Conservation (phyloP, 2,113 vertebrate genomes). For the Cinclus mexicanus region DNA sequence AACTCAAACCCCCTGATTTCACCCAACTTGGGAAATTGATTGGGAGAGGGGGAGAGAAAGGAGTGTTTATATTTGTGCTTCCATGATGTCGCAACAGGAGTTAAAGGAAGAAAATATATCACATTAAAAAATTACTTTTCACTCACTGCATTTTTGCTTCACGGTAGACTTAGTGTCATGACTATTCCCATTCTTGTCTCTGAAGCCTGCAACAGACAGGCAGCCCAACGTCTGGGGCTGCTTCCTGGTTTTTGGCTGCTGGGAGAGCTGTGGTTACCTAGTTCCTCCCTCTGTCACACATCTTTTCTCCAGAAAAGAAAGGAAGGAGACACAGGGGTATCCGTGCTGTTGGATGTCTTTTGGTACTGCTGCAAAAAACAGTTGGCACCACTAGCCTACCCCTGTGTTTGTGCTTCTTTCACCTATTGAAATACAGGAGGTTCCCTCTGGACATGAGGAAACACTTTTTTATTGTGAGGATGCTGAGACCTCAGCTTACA, state of each 20-base stretch:
- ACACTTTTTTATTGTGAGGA: neutral
- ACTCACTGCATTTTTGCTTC: neutral
- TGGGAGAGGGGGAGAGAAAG: neutral
- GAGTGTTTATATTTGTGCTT: neutral
- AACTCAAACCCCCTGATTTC: neutral
- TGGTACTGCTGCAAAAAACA: neutral
- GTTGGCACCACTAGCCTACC: neutral
- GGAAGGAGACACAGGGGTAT: neutral
- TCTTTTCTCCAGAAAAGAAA: neutral
- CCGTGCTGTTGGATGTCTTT: neutral
- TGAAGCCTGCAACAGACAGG: neutral
- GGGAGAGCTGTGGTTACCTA: neutral
- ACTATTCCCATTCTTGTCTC: neutral
- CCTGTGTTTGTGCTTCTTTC: neutral
- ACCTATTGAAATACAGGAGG: neutral
- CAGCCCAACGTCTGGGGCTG: neutral
- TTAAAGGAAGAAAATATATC: neutral
- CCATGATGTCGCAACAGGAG: neutral
- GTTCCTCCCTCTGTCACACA: neutral
- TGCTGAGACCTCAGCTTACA: neutral
- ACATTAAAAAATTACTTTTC: neutral
- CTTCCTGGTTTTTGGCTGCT: neutral
- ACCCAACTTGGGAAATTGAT: neutral
- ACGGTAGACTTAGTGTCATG: neutral
- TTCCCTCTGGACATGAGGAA: neutral